Percentiles rank a stretch among this genome's conserved stretches.
These are phyloP conservation scores for Nothocercus julius DNA, from an alignment of 2,113 vertebrate genomes.

Conservation along the genomic window DNA sequence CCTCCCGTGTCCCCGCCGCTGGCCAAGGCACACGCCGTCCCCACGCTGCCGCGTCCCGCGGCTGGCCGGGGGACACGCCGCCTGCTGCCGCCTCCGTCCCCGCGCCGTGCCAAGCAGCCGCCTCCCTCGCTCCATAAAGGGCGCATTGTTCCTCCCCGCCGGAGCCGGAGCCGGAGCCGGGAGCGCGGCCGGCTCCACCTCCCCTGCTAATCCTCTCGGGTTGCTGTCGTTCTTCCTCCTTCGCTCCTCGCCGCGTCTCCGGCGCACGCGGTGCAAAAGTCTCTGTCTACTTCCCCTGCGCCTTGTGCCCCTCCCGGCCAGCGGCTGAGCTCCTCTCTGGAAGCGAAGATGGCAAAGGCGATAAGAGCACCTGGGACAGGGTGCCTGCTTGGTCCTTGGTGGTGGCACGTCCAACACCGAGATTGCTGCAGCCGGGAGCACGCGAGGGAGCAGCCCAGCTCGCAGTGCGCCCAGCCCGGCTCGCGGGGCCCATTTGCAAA, in stretches of 20 bases:
- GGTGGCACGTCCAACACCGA: background rate
- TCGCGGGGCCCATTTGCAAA: background rate
- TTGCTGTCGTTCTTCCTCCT: slow-evolving; percentile 27
- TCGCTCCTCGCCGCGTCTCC: background rate
- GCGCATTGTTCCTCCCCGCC: slow-evolving; percentile 35
- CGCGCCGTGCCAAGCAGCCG: background rate
- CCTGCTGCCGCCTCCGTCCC: background rate
- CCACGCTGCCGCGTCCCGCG: no score
- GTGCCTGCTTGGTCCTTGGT: background rate
- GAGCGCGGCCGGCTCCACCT: slow-evolving; percentile 58
- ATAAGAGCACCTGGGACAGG: background rate
- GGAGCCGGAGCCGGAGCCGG: slow-evolving; percentile 4
- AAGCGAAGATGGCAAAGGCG: background rate
- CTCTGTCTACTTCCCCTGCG: background rate
- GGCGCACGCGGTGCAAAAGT: background rate
- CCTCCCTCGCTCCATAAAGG: slow-evolving; percentile 49
- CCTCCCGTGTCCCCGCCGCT: no score
- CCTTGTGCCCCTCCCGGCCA: background rate
- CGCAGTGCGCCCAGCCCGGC: background rate
- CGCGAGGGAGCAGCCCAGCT: background rate
- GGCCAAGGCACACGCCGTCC: no score
- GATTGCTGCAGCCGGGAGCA: background rate
- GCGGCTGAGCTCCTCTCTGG: background rate
- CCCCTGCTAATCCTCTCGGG: background rate
- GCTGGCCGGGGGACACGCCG: background rate